A percentile compares a stretch with the other conserved stretches of the same genome.
Conservation (phyloP, 2,113 vertebrate species). For the Carassius auratus region DNA sequence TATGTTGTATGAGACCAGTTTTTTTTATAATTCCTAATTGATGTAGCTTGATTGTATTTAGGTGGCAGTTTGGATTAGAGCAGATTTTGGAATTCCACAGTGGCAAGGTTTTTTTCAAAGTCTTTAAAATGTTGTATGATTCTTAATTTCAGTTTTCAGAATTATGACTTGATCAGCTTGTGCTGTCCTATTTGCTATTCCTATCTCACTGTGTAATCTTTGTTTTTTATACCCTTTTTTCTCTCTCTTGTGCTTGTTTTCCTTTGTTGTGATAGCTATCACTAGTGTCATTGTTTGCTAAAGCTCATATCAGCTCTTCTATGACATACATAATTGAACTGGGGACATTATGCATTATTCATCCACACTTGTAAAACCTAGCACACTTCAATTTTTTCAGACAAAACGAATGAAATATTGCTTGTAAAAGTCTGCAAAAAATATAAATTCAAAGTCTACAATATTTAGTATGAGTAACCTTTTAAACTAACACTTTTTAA, state of each 20-base stretch:
- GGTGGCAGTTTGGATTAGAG: not conserved
- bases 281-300: not conserved
- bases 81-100: not conserved
- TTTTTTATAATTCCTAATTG: not conserved
- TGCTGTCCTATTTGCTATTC: not conserved
- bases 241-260: not conserved
- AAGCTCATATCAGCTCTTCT: not conserved
- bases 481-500: not conserved
- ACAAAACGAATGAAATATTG: not conserved
- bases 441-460: not conserved
- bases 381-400: not conserved
- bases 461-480: not conserved
- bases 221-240: not conserved
- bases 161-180: not conserved
- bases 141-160: not conserved
- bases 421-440: not conserved
- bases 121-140: not conserved
- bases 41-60: not conserved
- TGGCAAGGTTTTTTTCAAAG: not conserved
- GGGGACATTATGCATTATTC: not conserved
- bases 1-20: not conserved
- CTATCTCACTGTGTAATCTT: not conserved
- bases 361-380: not conserved
- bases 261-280: too few relatives aligned
- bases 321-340: not conserved